Base-by-base conservation (phyloP, 2,113 vertebrate species). In the Cyanoramphus novaezelandiae region DNA sequence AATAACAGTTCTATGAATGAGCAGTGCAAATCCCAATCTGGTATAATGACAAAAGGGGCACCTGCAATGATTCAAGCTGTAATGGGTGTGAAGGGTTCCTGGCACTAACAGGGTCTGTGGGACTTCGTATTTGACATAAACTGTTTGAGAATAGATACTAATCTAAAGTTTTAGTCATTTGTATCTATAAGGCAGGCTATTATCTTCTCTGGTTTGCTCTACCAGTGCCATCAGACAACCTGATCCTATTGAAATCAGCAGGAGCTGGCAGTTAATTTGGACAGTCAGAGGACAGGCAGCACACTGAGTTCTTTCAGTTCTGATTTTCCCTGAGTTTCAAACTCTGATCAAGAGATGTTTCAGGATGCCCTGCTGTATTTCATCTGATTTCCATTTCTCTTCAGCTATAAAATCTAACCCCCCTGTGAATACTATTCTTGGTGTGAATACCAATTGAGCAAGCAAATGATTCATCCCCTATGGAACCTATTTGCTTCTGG, bases 201-300 rank as follows among this genome's bases (percentile, higher is more conserved):
- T 95, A 71, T 64, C 55, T 79, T 84, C 2, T 2, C 11, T 60
- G 43, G 20, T 60, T 89, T 71, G 39, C 33, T 85, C 57, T 75
- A 28, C 27, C 55, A 39, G 35, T 63, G 52, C 64, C 50, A 31
- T 55, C 23, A 63, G 78, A 82, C 72, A 91, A 82, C 39, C 52
- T 2, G 1, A 43, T 60, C 35, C 67, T 85, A 37, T 39, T 85
- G 90, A 95, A 94, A 92, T 80, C 82, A 50, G 57, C 70, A 72
- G 88, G 93, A 88, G 47, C 68, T 72, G 50, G 67, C 85, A 94
- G 93, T 87, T 93, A 93, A 68, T 37, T 91, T 89, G 70, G 39
- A 24, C 46, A 60, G 31, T n/a, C 47, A 71, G 70, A 59, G 35
- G 11, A 90, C 7, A 85, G 62, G 57, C 33, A 82, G 70, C 60